Percentiles rank a stretch among this genome's conserved stretches.
These are phyloP conservation scores for Stegodyphus mimosarum DNA, from an alignment of 1,140 invertebrate genomes.

Conservation along the genomic window DNA sequence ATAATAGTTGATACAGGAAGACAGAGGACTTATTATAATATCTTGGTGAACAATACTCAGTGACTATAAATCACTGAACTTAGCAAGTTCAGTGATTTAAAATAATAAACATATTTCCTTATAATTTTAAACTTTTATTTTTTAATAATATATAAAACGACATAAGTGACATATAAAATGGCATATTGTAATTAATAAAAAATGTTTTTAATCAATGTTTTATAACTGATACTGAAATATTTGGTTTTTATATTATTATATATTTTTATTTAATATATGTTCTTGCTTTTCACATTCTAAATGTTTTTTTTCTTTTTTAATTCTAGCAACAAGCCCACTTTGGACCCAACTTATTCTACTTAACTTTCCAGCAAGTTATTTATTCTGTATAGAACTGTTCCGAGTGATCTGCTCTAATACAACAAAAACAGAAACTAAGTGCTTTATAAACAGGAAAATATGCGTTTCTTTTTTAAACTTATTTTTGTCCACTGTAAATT, in stretches of 20 bases:
- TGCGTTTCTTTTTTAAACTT: neutral
- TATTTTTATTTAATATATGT: too few species aligned
- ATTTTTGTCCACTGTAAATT: neutral
- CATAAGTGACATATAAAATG: neutral
- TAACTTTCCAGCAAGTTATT: constrained; percentile 50
- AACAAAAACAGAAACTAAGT: neutral
- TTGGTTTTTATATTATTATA: neutral
- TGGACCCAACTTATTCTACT: constrained; percentile 59
- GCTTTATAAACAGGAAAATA: neutral
- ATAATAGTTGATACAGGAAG: too few species aligned
- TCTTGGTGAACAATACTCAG: too few species aligned
- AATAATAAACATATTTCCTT: neutral
- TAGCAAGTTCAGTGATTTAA: neutral
- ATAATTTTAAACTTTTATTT: neutral
- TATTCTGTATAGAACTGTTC: constrained; percentile 60
- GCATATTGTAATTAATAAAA: neutral
- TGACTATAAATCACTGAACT: too few species aligned
- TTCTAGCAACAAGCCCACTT: constrained; percentile 59
- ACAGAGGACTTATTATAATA: too few species aligned
- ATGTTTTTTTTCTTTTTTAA: neutral
- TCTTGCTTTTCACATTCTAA: neutral
- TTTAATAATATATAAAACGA: neutral
- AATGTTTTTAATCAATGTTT: neutral
- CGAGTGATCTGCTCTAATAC: constrained; percentile 36
- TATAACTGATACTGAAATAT: neutral